Base-by-base conservation (phyloP, 2,113 vertebrate genomes). In the Apeltes quadracus region DNA sequence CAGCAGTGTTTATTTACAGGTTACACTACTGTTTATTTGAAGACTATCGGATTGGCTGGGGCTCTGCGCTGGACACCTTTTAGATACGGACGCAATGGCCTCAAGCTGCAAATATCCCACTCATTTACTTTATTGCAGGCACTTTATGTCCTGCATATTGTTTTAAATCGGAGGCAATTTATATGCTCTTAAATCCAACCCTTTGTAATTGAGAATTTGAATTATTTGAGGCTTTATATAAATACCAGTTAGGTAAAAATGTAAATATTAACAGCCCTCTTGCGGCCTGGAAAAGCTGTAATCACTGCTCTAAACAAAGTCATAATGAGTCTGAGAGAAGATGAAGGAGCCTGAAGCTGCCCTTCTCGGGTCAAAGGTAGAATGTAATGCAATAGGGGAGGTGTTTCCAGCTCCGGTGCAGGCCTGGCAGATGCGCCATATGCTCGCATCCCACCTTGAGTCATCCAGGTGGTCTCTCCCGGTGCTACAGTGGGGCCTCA, bases 1-100 rank as follows among this genome's bases (percentile, higher is more conserved):
- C 89, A 90, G 81, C 22, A 14, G 83, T 91, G 91, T 91, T 92
- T 92, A 90, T 92, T 91, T 92, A 87, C 88, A 90, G 88, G 87
- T 91, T 92, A 73, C 87, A 77, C 87, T 81, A 69, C 55, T 89
- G 87, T 90, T 92, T 91, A 87, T 90, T 90, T 91, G 87, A 88
- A 84, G 78, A 91, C 84, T 88, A 84, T 89, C 69, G 62, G 86
- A 83, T 90, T 83, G 88, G 87, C 82, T 1, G 57, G 63, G 76
- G 61, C 72, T 85, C 78, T 88, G 89, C 76, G 81, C 82, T 63
- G 79, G 83, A 91, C 88, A 84, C 82, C 87, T 91, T 85, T 81
- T 29, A 82, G 76, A 80, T 59, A 61, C 63, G 79, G 86, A 83
- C 55, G 71, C 29, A n/a, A 61, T 53, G 61, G 43, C 55, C 61